Evolutionary conservation across 2,888 invertebrate genomes (phyloP).

Genomic region (Caenorhabditis sp.): DNA sequence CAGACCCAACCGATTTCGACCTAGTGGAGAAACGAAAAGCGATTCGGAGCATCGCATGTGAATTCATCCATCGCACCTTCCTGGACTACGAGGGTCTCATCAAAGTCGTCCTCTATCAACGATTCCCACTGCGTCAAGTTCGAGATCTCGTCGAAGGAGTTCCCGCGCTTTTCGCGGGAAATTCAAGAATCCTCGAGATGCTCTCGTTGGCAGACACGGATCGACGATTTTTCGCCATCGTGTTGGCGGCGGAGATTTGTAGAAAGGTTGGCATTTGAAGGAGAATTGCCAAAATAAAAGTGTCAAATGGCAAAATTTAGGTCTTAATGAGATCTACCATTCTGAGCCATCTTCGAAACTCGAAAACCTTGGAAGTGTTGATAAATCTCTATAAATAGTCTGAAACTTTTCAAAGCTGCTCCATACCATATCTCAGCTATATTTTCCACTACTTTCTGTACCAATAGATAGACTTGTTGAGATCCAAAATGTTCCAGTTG

Average conservation of each 20-base stretch:
- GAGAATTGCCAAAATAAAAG: background rate
- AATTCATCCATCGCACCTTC: conserved; percentile 70
- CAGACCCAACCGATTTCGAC: conserved; percentile 43
- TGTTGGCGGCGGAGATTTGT: conserved; percentile 60
- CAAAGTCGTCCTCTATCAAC: conserved; percentile 63
- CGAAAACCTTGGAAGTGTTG: too few relatives aligned
- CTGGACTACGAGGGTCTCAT: conserved; percentile 65
- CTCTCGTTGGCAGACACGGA: conserved; percentile 57
- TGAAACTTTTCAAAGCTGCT: too few relatives aligned
- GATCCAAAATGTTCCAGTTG: too few relatives aligned
- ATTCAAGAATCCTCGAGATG: conserved; percentile 57
- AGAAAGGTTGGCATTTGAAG: conserved; percentile 61
- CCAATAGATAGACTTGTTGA: too few relatives aligned
- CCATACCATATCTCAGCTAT: too few relatives aligned
- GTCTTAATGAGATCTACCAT: too few relatives aligned
- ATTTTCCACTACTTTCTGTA: too few relatives aligned
- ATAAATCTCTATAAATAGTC: too few relatives aligned
- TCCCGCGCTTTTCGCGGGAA: conserved; percentile 67
- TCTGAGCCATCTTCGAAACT: too few relatives aligned
- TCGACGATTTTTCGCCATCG: conserved; percentile 64
- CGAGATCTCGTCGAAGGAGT: conserved; percentile 65
- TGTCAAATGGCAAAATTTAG: too few relatives aligned
- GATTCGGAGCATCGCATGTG: conserved; percentile 59
- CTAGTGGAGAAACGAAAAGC: conserved; percentile 38
- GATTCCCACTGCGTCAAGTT: conserved; percentile 66